A percentile compares a stretch with the other conserved stretches of the same genome.
These are phyloP conservation scores for Fragum fragum DNA, from an alignment of 2,888 invertebrate species.

Conservation along the genomic window DNA sequence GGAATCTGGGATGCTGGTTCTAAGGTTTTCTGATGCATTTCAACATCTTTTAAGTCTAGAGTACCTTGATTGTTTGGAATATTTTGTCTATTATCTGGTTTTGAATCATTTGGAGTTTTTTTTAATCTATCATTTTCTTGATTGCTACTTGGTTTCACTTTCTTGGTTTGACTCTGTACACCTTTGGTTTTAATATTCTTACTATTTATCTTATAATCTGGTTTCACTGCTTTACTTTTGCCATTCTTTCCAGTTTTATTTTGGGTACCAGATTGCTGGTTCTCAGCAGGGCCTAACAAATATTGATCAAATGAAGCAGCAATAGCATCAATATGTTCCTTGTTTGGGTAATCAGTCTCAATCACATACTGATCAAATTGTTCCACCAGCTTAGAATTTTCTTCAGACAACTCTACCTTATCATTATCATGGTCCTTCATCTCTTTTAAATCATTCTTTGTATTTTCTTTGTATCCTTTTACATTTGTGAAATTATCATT, in stretches of 20 bases:
- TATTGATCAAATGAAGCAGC: conserved; percentile 22
- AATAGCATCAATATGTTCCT: conserved; percentile 24
- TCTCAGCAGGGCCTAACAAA: not conserved
- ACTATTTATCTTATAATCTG: not conserved
- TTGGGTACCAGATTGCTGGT: not conserved
- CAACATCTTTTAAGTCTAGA: not conserved
- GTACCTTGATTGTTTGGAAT: not conserved
- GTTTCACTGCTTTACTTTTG: not conserved
- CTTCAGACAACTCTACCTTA: conserved; percentile 4
- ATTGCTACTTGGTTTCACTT: not conserved
- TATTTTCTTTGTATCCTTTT: too few relatives aligned
- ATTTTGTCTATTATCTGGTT: not conserved
- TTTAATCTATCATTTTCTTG: conserved; percentile 4
- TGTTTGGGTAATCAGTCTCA: conserved; percentile 17
- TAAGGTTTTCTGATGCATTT: not conserved
- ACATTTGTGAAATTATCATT: too few relatives aligned
- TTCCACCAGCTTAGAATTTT: conserved; percentile 16
- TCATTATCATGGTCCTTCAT: not conserved
- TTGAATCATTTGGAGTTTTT: not conserved
- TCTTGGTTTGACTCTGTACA: not conserved
- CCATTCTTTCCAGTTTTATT: not conserved
- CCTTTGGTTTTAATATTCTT: not conserved
- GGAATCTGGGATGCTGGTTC: not conserved
- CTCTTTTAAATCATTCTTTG: not conserved
- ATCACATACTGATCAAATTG: conserved; percentile 20